Percentiles rank a stretch among this genome's conserved stretches.
phyloP scores from a whole-genome alignment of 1,140 invertebrate genomes.

The Drosophila pectinifera region DNA sequence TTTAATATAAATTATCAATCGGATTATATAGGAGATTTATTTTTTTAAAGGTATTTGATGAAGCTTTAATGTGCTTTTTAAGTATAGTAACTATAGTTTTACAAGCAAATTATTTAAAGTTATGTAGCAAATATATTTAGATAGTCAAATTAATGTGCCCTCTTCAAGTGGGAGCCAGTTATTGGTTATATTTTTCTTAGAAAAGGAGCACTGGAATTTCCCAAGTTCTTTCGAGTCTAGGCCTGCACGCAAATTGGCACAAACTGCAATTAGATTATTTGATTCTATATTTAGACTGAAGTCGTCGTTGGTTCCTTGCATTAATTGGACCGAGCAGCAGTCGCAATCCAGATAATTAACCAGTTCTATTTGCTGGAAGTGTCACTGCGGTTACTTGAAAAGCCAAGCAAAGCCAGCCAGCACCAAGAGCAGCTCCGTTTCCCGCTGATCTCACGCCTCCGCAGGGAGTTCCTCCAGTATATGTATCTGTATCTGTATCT shows the following conservation, averaged over 20 bases:
- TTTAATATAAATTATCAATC: too few species aligned
- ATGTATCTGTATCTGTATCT: constrained; percentile 4
- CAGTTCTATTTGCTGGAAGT: constrained; percentile 71
- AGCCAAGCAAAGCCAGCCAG: constrained; percentile 26
- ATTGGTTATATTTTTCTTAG: neutral
- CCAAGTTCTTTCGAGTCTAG: neutral
- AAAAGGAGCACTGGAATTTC: neutral
- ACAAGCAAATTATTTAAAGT: neutral
- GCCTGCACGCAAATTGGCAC: constrained; percentile 22
- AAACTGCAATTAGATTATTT: constrained; percentile 32
- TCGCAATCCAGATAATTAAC: constrained; percentile 70
- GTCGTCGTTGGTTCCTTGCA: constrained; percentile 17
- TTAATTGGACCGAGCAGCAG: constrained; percentile 39
- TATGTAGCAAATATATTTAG: neutral
- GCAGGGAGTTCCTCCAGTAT: constrained; percentile 7
- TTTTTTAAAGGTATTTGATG: too few species aligned
- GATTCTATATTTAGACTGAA: constrained; percentile 62
- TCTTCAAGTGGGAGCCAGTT: neutral
- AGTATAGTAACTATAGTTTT: too few species aligned
- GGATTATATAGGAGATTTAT: too few species aligned
- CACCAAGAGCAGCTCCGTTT: constrained; percentile 30
- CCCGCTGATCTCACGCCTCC: constrained; percentile 34
- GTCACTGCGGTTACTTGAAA: constrained; percentile 75
- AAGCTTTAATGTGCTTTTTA: too few species aligned
- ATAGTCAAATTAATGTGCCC: neutral